These are phyloP conservation scores for Canis aureus DNA, from an alignment of 2,113 vertebrate genomes.

Conservation along the genomic window DNA sequence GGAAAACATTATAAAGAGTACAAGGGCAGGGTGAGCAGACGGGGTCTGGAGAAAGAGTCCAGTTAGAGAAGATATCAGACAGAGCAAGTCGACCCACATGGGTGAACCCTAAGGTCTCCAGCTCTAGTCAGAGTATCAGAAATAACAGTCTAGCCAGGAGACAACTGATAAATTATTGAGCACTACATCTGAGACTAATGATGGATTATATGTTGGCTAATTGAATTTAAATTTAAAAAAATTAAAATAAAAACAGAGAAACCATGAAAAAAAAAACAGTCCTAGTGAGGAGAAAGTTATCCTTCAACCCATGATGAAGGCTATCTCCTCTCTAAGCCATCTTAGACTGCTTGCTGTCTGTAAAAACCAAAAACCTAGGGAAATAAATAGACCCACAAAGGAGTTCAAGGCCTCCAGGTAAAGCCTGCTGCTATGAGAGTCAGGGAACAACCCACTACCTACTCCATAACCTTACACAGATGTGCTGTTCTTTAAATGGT, in stretches of 20 bases:
- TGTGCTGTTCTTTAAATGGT: not conserved
- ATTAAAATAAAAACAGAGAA: no score
- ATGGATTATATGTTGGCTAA: no score
- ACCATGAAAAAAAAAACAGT: not conserved
- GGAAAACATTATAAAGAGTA: not conserved
- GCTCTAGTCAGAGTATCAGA: not conserved
- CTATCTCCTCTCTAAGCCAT: not conserved
- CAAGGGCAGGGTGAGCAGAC: not conserved
- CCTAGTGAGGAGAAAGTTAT: not conserved
- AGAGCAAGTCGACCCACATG: not conserved
- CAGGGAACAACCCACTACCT: not conserved
- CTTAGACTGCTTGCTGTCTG: slow-evolving; percentile 1
- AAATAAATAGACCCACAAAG: slow-evolving; percentile 6
- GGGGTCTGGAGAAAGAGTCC: not conserved
- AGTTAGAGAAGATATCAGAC: not conserved
- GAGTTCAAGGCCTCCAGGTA: not conserved
- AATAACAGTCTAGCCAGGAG: not conserved
- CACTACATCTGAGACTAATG: no score
- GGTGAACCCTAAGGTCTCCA: not conserved
- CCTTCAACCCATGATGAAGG: not conserved
- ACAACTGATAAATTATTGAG: no score
- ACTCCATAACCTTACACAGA: not conserved
- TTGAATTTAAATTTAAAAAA: no score
- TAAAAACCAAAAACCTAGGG: not conserved
- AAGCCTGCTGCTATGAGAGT: not conserved